Conservation (phyloP, 2,113 vertebrate genomes). For the Tupaia chinensis region DNA sequence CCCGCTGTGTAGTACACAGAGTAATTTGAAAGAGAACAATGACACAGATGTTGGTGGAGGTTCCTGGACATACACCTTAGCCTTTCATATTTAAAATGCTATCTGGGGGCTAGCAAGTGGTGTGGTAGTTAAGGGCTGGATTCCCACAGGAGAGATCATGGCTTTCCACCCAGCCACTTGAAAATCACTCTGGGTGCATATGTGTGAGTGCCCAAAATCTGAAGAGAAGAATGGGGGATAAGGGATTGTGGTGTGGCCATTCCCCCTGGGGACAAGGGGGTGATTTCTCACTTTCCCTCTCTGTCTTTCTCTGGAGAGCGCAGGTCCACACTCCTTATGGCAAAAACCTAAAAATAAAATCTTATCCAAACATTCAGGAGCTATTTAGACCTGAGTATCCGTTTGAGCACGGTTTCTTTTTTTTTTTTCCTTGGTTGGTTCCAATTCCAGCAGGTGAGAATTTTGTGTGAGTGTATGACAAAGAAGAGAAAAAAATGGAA, state of each 20-base stretch:
- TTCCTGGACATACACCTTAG: neutral
- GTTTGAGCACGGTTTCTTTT: neutral
- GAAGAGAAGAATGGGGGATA: too few relatives aligned
- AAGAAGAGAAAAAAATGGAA: neutral
- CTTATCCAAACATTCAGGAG: neutral
- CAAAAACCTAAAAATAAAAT: neutral
- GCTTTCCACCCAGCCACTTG: too few relatives aligned
- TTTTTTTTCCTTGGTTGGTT: neutral
- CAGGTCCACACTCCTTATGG: too few relatives aligned
- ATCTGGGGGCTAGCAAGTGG: neutral
- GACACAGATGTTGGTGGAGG: neutral
- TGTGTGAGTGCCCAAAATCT: too few relatives aligned
- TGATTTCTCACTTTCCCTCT: too few relatives aligned
- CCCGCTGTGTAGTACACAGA: neutral
- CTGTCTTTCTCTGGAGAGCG: too few relatives aligned
- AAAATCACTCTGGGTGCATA: too few relatives aligned
- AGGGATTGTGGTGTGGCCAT: too few relatives aligned
- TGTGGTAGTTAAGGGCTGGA: too few relatives aligned
- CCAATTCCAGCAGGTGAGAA: neutral
- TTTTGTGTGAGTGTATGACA: neutral
- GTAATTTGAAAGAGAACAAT: constrained; percentile 58
- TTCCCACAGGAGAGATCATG: too few relatives aligned
- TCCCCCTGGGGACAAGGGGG: too few relatives aligned
- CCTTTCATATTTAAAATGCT: constrained; percentile 38
- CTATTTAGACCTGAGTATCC: neutral